These are phyloP conservation scores for Eristalinus sepulchralis DNA, from an alignment of 2,888 invertebrate genomes.

Conservation along the genomic window DNA sequence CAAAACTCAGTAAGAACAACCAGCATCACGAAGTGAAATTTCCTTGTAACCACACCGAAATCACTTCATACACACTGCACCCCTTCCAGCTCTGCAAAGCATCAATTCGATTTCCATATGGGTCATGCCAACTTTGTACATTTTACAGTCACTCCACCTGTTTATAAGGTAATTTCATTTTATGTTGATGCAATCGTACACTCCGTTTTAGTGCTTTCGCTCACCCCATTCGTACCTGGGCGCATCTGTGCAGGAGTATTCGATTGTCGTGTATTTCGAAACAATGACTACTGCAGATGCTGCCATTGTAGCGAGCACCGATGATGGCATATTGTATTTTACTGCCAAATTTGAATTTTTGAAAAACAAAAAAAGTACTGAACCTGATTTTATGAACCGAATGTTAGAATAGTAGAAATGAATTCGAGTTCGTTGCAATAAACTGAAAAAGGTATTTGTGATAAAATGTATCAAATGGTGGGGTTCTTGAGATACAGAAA, in stretches of 20 bases:
- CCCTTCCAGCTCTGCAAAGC: background rate
- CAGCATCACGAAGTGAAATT: background rate
- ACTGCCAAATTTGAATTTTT: conserved; percentile 26
- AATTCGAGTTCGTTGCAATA: background rate
- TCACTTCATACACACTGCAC: background rate
- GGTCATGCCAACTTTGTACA: conserved; percentile 6
- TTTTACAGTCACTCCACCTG: conserved; percentile 36
- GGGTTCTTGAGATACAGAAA: too few relatives aligned
- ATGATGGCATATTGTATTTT: conserved; percentile 39
- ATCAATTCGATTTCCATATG: background rate
- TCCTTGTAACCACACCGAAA: background rate
- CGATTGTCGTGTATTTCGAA: conserved; percentile 25
- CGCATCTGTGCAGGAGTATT: conserved; percentile 42
- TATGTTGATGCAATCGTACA: conserved; percentile 12
- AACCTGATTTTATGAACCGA: background rate
- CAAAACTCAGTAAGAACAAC: background rate
- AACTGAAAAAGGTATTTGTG: background rate
- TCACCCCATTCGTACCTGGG: conserved; percentile 45
- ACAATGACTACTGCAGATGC: conserved; percentile 49
- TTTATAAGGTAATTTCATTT: conserved; percentile 25
- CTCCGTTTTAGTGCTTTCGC: conserved; percentile 27
- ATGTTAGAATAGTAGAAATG: background rate
- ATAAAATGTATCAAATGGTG: too few relatives aligned
- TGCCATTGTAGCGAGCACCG: conserved; percentile 33
- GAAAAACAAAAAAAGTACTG: background rate